Evolutionary conservation across 2,888 invertebrate species (phyloP), one percentile per base, ranked within the genome.

Genomic region (Smittia sp.): DNA sequence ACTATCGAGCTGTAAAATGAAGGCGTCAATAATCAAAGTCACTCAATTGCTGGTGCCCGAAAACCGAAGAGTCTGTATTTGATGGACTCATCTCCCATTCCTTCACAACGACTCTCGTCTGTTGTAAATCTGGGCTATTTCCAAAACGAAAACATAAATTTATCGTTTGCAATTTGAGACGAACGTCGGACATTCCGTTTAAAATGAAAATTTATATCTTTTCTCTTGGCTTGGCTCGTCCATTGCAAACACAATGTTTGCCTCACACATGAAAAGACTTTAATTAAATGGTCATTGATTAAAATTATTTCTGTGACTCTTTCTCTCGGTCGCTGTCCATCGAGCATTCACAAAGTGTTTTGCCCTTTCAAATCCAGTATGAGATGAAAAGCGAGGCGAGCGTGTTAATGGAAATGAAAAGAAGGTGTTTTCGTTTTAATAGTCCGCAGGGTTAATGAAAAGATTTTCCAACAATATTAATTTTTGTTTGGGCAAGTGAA

Each of bases 21-120:
- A 69, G 69, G 69, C 69, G 54, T 52, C 69, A 69, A 69, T n/a
- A 69, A 69, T 69, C 69, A 54, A 52, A 69, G 69, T 69, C 69
- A 69, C 11, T 69, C 6, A 65, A 65, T 32, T 32, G 25, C 32
- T 38, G 20, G 38, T 38, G 18, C 32, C 18, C 20, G 15, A 65
- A 65, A 65, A 63, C 11, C 32, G 1, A n/a, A 24, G 7, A 11
- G 32, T 38, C 65, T 65, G 65, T 65, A 32, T 65, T 65, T 65
- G 65, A 65, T 58, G 22, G 58, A 46, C 46, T 46, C n/a, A 9
- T 11, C 9, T 63, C 27, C 24, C 2, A 25, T 63, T 15, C 20
- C 6, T 20, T 18, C 18, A 1, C 58, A 58, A 22, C 22, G 22
- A 58, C 18, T 58, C 9, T 20, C n/a, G n/a, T 58, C 20, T 18